Evolutionary conservation across 2,888 invertebrate species (phyloP), one percentile per base, ranked within the genome.

Genomic region (Cantharis lateralis): DNA sequence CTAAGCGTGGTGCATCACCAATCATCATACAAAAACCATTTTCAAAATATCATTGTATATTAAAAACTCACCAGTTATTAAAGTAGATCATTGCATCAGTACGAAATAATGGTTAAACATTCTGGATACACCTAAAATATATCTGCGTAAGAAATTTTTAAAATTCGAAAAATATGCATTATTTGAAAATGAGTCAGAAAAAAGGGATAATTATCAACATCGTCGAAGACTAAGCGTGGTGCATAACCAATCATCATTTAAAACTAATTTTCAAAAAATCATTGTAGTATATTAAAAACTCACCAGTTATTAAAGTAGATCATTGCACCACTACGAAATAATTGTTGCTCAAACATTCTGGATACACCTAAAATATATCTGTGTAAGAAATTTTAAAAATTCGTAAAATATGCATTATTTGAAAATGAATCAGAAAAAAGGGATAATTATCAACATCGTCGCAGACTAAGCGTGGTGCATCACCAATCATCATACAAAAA

Each of bases 11-110:
- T 85, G 85, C 84, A 85, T 85, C 79, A 32, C 79, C 82, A 82
- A 82, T 85, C 84, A 84, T 85, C 84, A 85, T 73, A 10, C 16
- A 18, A 32, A 62, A 18, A 5, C 98, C 98, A 98, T 98, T 87
- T 32, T 89, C 5, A 24, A 26, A 11, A 15, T 28, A 10, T 3
- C 0, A 28, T 18, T 10, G 10, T 15, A 26, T 1, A 15, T 1
- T 10, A 11, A 24, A 3, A 32, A 32, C 32, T 32, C 4, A 32
- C 32, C 32, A 32, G 13, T 2, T 15, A 62, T 15, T 62, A 3
- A 10, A 62, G 3, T 15, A 9, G 10, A 62, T 11, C 15, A 16
- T 62, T 10, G 16, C 9, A n/a, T n/a, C n/a, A n/a, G n/a, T n/a
- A n/a, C n/a, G n/a, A n/a, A n/a, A n/a, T n/a, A n/a, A n/a, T n/a